Conservation (phyloP, 2,113 vertebrate species). For the Petaurus breviceps region DNA sequence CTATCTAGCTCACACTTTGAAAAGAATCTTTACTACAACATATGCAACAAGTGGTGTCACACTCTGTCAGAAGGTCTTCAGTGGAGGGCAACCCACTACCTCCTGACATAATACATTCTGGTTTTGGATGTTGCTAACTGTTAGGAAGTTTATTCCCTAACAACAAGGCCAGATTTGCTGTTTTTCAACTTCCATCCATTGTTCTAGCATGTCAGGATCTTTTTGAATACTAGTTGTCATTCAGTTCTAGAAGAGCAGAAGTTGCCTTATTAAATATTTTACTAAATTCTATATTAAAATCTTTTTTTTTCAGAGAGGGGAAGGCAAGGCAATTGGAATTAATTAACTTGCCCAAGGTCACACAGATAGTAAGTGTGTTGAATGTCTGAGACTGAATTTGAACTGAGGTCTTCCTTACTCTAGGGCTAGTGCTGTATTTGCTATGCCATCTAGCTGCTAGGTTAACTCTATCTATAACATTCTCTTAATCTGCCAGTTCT, state of each 20-base stretch:
- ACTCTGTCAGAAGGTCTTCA: not conserved
- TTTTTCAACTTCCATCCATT: not conserved
- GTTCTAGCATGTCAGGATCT: not conserved
- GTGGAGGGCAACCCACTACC: not conserved
- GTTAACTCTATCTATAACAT: not conserved
- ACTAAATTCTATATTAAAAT: not conserved
- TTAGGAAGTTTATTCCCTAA: not conserved
- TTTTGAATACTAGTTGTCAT: not conserved
- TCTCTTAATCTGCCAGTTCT: not conserved
- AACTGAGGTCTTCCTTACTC: no score
- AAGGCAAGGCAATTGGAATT: no score
- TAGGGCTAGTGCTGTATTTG: no score
- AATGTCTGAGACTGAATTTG: no score
- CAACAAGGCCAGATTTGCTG: not conserved
- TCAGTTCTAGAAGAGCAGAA: not conserved
- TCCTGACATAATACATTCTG: no score
- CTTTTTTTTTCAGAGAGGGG: no score
- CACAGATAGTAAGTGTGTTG: no score
- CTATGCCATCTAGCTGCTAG: no score
- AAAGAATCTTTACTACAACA: not conserved
- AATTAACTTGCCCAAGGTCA: no score
- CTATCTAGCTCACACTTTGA: not conserved
- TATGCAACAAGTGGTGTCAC: not conserved
- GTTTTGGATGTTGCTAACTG: not conserved
- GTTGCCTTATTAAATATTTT: not conserved